Percentiles rank a stretch among this genome's conserved stretches.
These are phyloP conservation scores for Pseudococcus longispinus DNA, from an alignment of 2,888 invertebrate species.

Conservation along the genomic window DNA sequence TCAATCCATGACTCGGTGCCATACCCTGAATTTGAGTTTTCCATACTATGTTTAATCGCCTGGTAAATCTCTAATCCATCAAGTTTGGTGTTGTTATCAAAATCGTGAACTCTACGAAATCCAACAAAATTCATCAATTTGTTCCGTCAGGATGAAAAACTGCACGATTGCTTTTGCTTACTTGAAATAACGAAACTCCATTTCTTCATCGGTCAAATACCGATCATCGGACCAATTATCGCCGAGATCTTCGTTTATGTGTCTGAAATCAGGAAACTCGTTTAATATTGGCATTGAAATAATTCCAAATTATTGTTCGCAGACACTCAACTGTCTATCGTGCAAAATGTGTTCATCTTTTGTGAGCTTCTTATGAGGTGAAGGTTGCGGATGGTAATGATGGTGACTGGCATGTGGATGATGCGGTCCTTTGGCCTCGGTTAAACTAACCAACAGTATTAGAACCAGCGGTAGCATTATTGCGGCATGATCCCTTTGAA, in stretches of 20 bases:
- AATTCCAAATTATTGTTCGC: neutral
- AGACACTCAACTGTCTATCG: slow-evolving; percentile 70
- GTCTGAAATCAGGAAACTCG: slow-evolving; percentile 67
- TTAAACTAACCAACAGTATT: slow-evolving; percentile 44
- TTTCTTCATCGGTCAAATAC: slow-evolving; percentile 82
- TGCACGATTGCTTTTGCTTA: slow-evolving; percentile 61
- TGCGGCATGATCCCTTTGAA: slow-evolving; percentile 38
- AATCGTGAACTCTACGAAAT: slow-evolving; percentile 75
- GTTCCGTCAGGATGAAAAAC: too few relatives aligned
- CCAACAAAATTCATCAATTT: neutral
- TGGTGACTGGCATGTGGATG: slow-evolving; percentile 67
- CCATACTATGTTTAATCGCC: slow-evolving; percentile 78
- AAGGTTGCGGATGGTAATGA: slow-evolving; percentile 70
- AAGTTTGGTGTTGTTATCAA: slow-evolving; percentile 85
- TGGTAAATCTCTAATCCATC: slow-evolving; percentile 89
- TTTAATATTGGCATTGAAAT: neutral
- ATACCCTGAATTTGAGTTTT: slow-evolving; percentile 67
- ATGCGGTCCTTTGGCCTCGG: slow-evolving; percentile 57
- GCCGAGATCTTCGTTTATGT: slow-evolving; percentile 79
- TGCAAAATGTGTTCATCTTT: slow-evolving; percentile 76
- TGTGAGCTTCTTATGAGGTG: slow-evolving; percentile 69
- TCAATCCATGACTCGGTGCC: neutral
- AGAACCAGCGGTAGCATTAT: slow-evolving; percentile 48
- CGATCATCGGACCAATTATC: slow-evolving; percentile 65
- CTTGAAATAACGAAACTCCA: slow-evolving; percentile 85